Evolutionary conservation across 1,140 invertebrate species (phyloP).

Genomic region (Brachionus sp.): DNA sequence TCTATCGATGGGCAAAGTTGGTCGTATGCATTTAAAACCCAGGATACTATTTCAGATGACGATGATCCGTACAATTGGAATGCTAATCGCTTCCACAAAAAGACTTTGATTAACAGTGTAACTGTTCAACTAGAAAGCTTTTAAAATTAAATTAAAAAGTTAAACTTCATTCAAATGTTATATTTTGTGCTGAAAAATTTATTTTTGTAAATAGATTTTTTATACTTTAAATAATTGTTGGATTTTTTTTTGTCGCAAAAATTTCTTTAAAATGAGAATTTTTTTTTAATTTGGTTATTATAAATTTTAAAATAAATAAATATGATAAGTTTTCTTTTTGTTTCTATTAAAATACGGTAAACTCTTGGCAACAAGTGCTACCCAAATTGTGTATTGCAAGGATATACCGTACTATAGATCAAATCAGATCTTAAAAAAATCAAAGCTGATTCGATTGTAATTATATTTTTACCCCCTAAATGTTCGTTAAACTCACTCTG

Average conservation of each 20-base stretch:
- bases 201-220: slow-evolving; percentile 17
- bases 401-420: no score
- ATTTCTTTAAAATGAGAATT: neutral
- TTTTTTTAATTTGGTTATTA: neutral
- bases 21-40: slow-evolving; percentile 43
- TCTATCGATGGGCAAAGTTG: slow-evolving; percentile 44
- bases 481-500: no score
- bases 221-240: neutral
- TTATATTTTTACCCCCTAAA: no score
- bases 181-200: slow-evolving; percentile 17
- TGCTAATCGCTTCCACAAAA: slow-evolving; percentile 36
- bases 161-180: neutral
- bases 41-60: neutral
- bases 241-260: neutral
- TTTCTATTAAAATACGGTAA: no score
- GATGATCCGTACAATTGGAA: slow-evolving; percentile 46
- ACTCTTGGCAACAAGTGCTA: no score
- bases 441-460: no score
- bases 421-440: no score
- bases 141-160: neutral
- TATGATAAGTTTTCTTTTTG: no score
- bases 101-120: slow-evolving; percentile 43
- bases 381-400: no score
- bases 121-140: slow-evolving; percentile 41
- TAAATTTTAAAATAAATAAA: neutral